These are phyloP conservation scores for Limenitis camilla DNA, from an alignment of 2,888 invertebrate species.

Conservation along the genomic window DNA sequence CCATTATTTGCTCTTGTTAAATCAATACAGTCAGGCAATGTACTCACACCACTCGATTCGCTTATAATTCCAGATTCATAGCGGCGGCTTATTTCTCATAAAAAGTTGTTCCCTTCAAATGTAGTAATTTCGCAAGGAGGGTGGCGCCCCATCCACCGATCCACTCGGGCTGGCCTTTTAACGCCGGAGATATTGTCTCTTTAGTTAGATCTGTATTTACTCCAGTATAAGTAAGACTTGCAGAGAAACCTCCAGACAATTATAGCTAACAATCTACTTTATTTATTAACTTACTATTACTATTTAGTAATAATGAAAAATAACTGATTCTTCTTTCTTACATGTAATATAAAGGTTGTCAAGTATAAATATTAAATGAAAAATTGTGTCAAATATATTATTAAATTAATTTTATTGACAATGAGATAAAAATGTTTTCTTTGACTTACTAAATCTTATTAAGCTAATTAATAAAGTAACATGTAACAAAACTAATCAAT, in stretches of 20 bases:
- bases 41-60: slow-evolving; percentile 47
- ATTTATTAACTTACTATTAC: background rate
- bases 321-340: too few relatives aligned
- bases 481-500: too few relatives aligned
- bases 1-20: slow-evolving; percentile 14
- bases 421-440: too few relatives aligned
- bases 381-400: too few relatives aligned
- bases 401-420: too few relatives aligned
- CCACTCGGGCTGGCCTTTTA: slow-evolving; percentile 69
- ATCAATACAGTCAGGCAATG: slow-evolving; percentile 23
- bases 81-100: slow-evolving; percentile 70
- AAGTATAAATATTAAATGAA: too few relatives aligned
- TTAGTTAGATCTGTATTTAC: slow-evolving; percentile 71
- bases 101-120: slow-evolving; percentile 74
- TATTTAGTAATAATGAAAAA: too few relatives aligned
- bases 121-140: slow-evolving; percentile 70
- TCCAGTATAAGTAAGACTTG: slow-evolving; percentile 47
- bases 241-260: slow-evolving; percentile 33
- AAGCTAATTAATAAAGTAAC: slow-evolving; percentile 56
- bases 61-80: slow-evolving; percentile 73
- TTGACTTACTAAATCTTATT: slow-evolving; percentile 31
- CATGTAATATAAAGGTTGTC: too few relatives aligned
- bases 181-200: slow-evolving; percentile 72
- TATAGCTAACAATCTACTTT: slow-evolving; percentile 6
- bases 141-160: slow-evolving; percentile 44